Conservation (phyloP, 92 coral and sea anemone genomes). For the Umimayanthus kanabou region DNA sequence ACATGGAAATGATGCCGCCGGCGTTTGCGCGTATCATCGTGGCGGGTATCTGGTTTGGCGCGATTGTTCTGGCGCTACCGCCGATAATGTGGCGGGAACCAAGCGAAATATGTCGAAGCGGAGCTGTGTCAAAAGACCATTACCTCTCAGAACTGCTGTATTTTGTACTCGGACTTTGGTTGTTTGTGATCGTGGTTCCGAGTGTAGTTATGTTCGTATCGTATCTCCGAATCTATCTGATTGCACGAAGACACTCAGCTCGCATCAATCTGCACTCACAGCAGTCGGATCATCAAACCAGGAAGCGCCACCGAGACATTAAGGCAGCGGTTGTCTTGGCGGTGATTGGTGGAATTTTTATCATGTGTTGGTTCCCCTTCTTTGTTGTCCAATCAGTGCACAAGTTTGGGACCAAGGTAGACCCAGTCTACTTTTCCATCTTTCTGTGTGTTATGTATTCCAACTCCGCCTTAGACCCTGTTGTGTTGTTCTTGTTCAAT, state of each 20-base stretch:
- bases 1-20: conserved; percentile 84
- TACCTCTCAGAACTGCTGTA: conserved; percentile 80
- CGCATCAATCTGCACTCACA: conserved; percentile 56
- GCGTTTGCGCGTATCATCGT: conserved; percentile 78
- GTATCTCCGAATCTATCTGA: conserved; percentile 78
- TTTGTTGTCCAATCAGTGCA: conserved; percentile 90
- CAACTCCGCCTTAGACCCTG: conserved; percentile 87
- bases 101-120: conserved; percentile 84
- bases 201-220: conserved; percentile 79
- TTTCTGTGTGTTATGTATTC: conserved; percentile 93
- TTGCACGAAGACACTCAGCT: conserved; percentile 81
- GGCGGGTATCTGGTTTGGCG: conserved; percentile 82
- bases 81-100: conserved; percentile 91
- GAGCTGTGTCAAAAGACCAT: conserved; percentile 79
- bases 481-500: conserved; percentile 75
- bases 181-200: conserved; percentile 89
- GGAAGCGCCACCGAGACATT: conserved; percentile 71
- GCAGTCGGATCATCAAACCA: conserved; percentile 55
- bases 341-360: conserved; percentile 91
- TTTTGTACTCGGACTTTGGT: conserved; percentile 84
- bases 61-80: conserved; percentile 79
- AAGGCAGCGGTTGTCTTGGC: conserved; percentile 89
- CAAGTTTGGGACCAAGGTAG: conserved; percentile 77
- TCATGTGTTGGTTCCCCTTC: conserved; percentile 96
- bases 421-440: conserved; percentile 78